Conservation (phyloP, 2,888 invertebrate genomes). For the Tetranychus truncatus region DNA sequence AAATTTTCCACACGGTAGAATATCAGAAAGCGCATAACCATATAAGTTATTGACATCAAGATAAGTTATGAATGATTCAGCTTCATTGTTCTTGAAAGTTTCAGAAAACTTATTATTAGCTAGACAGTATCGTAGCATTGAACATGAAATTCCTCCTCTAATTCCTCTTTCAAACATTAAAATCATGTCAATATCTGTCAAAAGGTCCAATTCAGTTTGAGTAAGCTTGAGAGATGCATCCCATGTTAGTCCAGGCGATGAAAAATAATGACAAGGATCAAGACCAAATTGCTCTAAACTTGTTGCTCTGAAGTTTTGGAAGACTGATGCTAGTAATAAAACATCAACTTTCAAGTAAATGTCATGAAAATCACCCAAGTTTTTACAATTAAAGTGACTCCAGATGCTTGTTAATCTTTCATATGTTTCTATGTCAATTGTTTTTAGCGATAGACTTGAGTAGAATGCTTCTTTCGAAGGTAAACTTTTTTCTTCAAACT, state of each 20-base stretch:
- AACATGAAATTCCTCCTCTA: conserved; percentile 8
- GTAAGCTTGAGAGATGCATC: background rate
- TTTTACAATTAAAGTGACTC: no score
- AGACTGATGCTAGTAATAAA: no score
- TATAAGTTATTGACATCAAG: conserved; percentile 2
- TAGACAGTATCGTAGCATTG: conserved; percentile 4
- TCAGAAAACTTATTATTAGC: conserved; percentile 10
- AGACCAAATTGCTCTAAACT: background rate
- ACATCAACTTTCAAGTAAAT: no score
- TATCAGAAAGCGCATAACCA: conserved; percentile 12
- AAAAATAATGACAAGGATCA: background rate
- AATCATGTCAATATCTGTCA: conserved; percentile 9
- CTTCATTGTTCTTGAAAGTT: background rate
- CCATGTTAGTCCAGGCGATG: background rate
- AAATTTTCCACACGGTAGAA: conserved; percentile 16
- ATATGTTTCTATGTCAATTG: no score
- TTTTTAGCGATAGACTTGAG: no score
- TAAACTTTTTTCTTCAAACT: no score
- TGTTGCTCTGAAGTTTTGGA: no score
- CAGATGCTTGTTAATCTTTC: no score
- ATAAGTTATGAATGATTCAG: background rate
- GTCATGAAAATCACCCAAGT: no score
- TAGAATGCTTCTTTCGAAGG: no score
- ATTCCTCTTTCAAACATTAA: conserved; percentile 10
- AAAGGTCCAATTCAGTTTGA: background rate